Base-by-base conservation (phyloP, 2,113 vertebrate genomes). In the Scortum barcoo region DNA sequence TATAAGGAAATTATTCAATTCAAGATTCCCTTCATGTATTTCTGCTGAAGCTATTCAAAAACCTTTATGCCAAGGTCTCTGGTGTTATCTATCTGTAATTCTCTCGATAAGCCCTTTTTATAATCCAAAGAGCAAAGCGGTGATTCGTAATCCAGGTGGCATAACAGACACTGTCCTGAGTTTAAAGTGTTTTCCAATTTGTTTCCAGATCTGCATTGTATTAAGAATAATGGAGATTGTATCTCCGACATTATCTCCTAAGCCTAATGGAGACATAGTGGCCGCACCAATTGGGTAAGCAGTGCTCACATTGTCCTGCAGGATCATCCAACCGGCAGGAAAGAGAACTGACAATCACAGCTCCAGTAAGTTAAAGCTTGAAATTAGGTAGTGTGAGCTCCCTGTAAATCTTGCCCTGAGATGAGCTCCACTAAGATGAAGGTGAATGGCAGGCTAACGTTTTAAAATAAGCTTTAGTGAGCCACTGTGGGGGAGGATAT, bases 31-130 rank as follows among this genome's bases (percentile, higher is more conserved):
- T n/a, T n/a, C 13, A n/a, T 51, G 48, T 24, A 33, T 79, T 57
- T 53, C 58, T 69, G 57, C 51, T n/a, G 24, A 68, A 66, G 38
- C 48, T 44, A 28, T 16, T 76, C 26, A 72, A 72, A 60, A 24
- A 44, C 0, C 30, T 58, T 24, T 46, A 67, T 54, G 3, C 44
- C 13, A 8, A 66, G 24, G 26, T 71, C 30, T 78, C 60, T 24
- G 40, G 50, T 82, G 38, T 78, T 84, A 73, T 86, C 57, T 44
- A 11, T 40, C 28, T 71, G 26, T 66, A 50, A 77, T 78, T 42
- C 12, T 62, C 30, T 79, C 17, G 57, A 22, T 26, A 56, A 63
- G 11, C 56, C 13, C n/a, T 4, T 26, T 80, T 68, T 77, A 76
- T 58, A 77, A 54, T 83, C 61, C 22, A 9, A 72, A 1, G 1